Conservation (phyloP, 1,140 invertebrate genomes). For the Maniola jurtina region DNA sequence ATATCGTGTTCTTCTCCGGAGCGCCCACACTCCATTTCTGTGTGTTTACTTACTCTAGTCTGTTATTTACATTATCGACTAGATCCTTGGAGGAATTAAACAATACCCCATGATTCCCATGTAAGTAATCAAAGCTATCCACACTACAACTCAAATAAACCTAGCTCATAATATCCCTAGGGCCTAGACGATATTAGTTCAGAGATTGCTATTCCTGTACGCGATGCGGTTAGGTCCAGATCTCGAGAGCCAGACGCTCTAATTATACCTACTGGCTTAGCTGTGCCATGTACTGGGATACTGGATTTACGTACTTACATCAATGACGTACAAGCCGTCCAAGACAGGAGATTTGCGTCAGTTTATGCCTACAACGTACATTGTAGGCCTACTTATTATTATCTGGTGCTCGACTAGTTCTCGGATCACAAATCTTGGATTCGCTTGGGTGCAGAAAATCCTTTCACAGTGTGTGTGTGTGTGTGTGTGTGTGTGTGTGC, state of each 20-base stretch:
- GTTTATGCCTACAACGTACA: neutral
- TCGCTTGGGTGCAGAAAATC: no score
- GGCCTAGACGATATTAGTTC: conserved; percentile 26
- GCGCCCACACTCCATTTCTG: no score
- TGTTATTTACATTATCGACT: neutral
- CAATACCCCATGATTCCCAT: neutral
- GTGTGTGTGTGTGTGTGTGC: no score
- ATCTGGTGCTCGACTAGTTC: no score
- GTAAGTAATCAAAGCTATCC: neutral
- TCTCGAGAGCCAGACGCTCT: conserved; percentile 22
- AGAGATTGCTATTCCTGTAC: conserved; percentile 14
- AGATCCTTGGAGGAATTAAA: no score
- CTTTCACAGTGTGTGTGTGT: no score
- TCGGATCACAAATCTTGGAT: no score
- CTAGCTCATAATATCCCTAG: conserved; percentile 19
- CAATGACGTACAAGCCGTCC: conserved; percentile 2
- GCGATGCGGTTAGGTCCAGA: conserved; percentile 20
- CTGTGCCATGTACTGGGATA: conserved; percentile 11
- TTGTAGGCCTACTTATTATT: neutral
- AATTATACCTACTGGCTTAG: conserved; percentile 25
- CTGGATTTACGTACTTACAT: neutral
- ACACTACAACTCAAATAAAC: neutral
- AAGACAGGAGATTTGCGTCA: neutral
- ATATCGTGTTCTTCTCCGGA: no score
- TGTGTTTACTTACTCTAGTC: no score